phyloP scores from a whole-genome alignment of 2,888 invertebrate species.

The Stenodera caucasica region DNA sequence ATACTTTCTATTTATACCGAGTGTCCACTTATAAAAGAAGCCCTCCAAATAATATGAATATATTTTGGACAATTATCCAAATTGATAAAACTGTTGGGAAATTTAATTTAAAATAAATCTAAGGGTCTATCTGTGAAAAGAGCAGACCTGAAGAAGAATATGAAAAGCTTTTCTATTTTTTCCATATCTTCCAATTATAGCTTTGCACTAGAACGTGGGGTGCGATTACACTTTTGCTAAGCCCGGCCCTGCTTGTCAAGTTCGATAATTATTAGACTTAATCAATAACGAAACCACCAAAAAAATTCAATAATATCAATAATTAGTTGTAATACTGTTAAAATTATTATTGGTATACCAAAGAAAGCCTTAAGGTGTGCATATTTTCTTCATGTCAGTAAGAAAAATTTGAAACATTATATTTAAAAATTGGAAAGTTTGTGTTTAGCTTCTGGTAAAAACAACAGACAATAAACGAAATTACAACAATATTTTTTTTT shows the following conservation, averaged over 20 bases:
- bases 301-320: neutral
- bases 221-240: too few relatives aligned
- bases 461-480: neutral
- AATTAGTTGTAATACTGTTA: neutral
- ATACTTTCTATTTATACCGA: too few relatives aligned
- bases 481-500: neutral
- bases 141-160: too few relatives aligned
- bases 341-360: neutral
- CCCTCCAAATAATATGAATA: too few relatives aligned
- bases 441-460: neutral
- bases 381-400: neutral
- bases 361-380: neutral
- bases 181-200: too few relatives aligned
- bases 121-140: too few relatives aligned
- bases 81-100: too few relatives aligned
- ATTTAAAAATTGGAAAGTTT: slow-evolving; percentile 3
- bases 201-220: too few relatives aligned
- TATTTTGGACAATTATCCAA: too few relatives aligned
- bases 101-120: too few relatives aligned
- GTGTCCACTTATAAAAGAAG: too few relatives aligned
- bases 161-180: too few relatives aligned
- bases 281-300: neutral
- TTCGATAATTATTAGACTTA: neutral
- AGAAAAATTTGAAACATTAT: neutral
- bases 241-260: neutral